These are phyloP conservation scores for Sarcophilus harrisii DNA, from an alignment of 2,797 vertebrate species.

Conservation along the genomic window DNA sequence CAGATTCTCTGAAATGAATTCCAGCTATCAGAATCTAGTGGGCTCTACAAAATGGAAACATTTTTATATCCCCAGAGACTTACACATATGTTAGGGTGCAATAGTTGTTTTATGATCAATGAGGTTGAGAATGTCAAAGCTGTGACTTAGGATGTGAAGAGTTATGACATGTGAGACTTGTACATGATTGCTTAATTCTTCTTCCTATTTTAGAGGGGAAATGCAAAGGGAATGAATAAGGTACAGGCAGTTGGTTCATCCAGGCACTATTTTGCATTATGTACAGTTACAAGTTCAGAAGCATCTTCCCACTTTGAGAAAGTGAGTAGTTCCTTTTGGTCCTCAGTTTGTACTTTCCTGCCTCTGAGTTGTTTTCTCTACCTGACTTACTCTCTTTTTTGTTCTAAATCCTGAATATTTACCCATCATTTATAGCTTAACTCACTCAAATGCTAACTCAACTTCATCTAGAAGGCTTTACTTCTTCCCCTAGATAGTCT, in stretches of 20 bases:
- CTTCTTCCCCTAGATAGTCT: neutral
- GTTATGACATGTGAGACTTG: neutral
- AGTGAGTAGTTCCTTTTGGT: no score
- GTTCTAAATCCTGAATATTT: neutral
- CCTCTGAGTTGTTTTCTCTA: neutral
- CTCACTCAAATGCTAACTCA: neutral
- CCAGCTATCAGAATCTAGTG: neutral
- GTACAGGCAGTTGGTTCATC: neutral
- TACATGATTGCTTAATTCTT: neutral
- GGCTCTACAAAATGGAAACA: neutral
- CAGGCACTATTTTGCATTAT: neutral
- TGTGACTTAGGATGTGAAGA: neutral
- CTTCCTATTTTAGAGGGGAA: neutral
- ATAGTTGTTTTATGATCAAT: neutral
- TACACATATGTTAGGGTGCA: neutral
- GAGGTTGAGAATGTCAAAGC: neutral
- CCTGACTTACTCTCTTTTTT: neutral
- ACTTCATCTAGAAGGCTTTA: neutral
- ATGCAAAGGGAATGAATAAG: neutral
- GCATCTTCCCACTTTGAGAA: neutral
- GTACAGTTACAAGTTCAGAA: neutral
- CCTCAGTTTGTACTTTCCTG: neutral
- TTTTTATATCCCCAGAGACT: neutral
- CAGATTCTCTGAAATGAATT: neutral
- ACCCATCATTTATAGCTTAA: neutral